Evolutionary conservation across 2,888 invertebrate species (phyloP).

Genomic region (Stenodera caucasica): DNA sequence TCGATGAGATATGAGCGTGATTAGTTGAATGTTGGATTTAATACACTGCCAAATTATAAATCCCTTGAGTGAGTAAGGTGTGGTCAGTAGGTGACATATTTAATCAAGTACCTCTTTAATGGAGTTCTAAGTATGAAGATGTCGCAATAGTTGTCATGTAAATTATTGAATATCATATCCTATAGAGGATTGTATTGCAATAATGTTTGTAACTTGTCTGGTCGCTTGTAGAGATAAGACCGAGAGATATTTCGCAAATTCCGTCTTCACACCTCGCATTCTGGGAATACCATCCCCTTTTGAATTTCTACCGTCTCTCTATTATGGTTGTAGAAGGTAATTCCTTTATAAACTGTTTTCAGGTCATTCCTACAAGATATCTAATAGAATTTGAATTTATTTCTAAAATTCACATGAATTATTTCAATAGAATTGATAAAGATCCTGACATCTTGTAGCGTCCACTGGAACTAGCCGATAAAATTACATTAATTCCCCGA

Average conservation of each 20-base stretch:
- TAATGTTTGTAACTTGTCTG: constrained; percentile 18
- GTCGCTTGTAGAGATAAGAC: constrained; percentile 27
- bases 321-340: constrained; percentile 19
- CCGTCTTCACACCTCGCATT: constrained; percentile 33
- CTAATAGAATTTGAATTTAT: too few species aligned
- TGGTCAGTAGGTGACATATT: constrained; percentile 30
- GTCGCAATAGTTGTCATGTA: constrained; percentile 23
- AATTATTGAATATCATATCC: constrained; percentile 14
- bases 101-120: constrained; percentile 31
- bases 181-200: constrained; percentile 20
- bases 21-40: constrained; percentile 23
- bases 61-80: constrained; percentile 27
- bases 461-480: background rate
- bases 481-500: background rate
- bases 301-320: constrained; percentile 14
- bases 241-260: constrained; percentile 33
- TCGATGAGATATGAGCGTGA: constrained; percentile 17
- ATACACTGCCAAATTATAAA: constrained; percentile 23
- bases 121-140: constrained; percentile 27
- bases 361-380: background rate
- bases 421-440: too few species aligned
- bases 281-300: constrained; percentile 18
- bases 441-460: background rate
- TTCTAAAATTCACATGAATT: too few species aligned
- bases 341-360: constrained; percentile 17